Conservation (phyloP, 1,140 invertebrate genomes). For the Pectinophora gossypiella region DNA sequence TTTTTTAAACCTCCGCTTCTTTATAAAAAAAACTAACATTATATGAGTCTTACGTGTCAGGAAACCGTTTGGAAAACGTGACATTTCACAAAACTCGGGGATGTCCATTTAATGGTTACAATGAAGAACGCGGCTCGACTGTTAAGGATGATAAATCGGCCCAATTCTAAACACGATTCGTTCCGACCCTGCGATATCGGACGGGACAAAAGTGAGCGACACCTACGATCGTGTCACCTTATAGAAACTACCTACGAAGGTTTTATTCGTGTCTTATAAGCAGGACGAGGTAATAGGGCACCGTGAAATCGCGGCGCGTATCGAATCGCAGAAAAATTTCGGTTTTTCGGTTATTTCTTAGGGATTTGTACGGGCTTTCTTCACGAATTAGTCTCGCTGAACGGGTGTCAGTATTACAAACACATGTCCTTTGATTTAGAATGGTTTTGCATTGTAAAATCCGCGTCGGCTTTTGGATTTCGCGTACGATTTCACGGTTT, state of each 20-base stretch:
- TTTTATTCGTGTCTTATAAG: not conserved
- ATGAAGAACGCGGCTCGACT: conserved; percentile 42
- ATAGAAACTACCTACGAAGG: not conserved
- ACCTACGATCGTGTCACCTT: conserved; percentile 22
- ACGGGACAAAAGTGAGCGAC: conserved; percentile 47
- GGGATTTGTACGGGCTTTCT: conserved; percentile 73
- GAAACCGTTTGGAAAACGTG: conserved; percentile 53
- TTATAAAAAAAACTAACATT: too few species aligned
- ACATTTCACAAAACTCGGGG: conserved; percentile 50
- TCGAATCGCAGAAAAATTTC: conserved; percentile 73
- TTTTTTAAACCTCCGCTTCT: too few species aligned
- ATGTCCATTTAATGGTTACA: conserved; percentile 57
- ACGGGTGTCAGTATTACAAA: conserved; percentile 71
- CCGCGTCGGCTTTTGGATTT: conserved; percentile 64
- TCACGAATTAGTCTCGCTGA: conserved; percentile 61
- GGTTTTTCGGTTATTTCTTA: conserved; percentile 75
- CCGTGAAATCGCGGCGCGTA: conserved; percentile 61
- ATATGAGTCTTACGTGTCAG: conserved; percentile 55
- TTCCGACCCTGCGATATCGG: conserved; percentile 51
- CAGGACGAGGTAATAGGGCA: conserved; percentile 56
- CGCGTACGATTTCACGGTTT: conserved; percentile 62
- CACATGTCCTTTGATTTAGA: conserved; percentile 67
- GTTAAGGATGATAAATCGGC: conserved; percentile 73
- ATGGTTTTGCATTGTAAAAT: conserved; percentile 43
- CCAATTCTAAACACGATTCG: conserved; percentile 61